Conservation (phyloP, 2,888 invertebrate species). For the Aspidiotus destructor region DNA sequence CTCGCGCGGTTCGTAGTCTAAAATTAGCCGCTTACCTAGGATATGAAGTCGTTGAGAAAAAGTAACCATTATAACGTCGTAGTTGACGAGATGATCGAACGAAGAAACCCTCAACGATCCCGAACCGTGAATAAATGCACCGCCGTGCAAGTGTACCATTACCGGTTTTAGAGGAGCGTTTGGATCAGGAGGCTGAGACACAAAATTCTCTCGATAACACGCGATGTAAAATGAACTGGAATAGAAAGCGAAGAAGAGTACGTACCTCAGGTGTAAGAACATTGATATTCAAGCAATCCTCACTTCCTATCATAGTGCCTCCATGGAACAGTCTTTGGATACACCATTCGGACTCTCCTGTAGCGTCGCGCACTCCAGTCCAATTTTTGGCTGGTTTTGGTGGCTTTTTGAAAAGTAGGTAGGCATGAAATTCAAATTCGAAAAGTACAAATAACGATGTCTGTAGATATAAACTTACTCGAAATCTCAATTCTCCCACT, state of each 20-base stretch:
- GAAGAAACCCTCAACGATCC: background rate
- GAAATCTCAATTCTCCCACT: background rate
- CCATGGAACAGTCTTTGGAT: background rate
- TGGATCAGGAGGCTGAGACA: background rate
- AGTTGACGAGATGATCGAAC: background rate
- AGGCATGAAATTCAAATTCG: background rate
- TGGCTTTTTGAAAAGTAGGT: background rate
- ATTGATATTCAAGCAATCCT: background rate
- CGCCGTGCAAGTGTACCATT: slow-evolving; percentile 2
- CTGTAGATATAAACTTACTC: background rate
- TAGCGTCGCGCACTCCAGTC: background rate
- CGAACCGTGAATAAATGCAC: background rate
- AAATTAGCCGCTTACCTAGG: background rate
- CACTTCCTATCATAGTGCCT: background rate
- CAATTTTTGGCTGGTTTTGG: background rate
- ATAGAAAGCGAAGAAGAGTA: too few relatives aligned
- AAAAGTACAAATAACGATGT: background rate
- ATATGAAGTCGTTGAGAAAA: background rate
- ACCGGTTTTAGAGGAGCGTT: slow-evolving; percentile 5
- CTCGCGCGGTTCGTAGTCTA: too few relatives aligned
- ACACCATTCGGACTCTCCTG: background rate
- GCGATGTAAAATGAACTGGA: too few relatives aligned
- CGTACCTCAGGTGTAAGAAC: background rate
- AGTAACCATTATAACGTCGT: slow-evolving; percentile 6
- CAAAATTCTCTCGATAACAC: too few relatives aligned